Base-by-base conservation (phyloP, 1,140 invertebrate species). In the Hyposmocoma kahamanoa region DNA sequence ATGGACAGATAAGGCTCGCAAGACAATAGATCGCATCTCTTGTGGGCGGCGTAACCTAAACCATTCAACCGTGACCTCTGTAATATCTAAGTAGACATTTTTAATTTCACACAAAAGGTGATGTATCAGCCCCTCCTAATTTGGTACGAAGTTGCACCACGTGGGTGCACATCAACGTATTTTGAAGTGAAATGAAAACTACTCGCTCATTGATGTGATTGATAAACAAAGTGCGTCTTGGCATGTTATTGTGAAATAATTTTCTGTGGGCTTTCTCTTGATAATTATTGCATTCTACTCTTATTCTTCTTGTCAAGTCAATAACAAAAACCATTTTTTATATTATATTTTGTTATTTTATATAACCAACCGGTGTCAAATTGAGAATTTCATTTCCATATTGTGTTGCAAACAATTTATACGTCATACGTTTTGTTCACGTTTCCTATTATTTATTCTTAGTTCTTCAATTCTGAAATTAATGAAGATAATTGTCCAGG, bases 1-100 rank as follows among this genome's bases (percentile, higher is more conserved):
- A 75, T 70, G 62, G 61, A 41, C 42, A 70, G 68, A 78, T 73
- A 78, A 78, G 63, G 55, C 41, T 30, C 46, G n/a, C 56, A 57
- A 75, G 64, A 78, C 75, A 73, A 74, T 74, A 64, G 68, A 68
- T 69, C 50, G 41, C 50, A 51, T 53, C 50, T 24, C 26, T 36
- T 34, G 67, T 72, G 66, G 72, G 74, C 53, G 66, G 61, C 44
- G n/a, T n/a, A 19, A n/a, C n/a, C 36, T n/a, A n/a, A n/a, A 22
- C 15, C n/a, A 28, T 42, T 60, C 55, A 59, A n/a, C 22, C 6
- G 38, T 47, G 49, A 50, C 17, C n/a, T 47, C 47, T 10, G 47
- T 50, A 11, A 11, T 13, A 19, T 39, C 20, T 32, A 39, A 17
- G 21, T 22, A 26, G 5, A 6, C 6, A 6, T 11, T 11, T 28